Evolutionary conservation across 1,140 invertebrate genomes (phyloP).

Genomic region (Planococcus citri): DNA sequence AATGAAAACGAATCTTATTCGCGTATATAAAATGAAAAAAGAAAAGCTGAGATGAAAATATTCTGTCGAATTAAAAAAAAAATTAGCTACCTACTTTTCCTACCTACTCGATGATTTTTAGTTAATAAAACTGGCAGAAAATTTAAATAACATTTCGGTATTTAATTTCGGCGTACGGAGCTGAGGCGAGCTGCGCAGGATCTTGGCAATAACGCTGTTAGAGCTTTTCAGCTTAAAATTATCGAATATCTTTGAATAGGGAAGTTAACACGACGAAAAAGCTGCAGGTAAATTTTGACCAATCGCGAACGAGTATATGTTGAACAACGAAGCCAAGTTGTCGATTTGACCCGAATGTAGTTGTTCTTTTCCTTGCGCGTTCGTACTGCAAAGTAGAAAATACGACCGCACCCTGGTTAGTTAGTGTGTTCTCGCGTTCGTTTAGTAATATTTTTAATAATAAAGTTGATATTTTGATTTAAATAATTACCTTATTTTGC

Average conservation of each 20-base stretch:
- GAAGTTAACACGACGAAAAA: neutral
- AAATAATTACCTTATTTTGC: no score
- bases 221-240: constrained; percentile 3
- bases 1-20: no score
- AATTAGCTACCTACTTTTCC: neutral
- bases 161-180: neutral
- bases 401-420: constrained; percentile 5
- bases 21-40: no score
- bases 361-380: constrained; percentile 1
- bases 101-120: no score
- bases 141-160: neutral
- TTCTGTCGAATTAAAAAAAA: no score
- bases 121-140: neutral
- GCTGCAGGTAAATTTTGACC: constrained; percentile 1
- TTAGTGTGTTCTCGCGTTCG: constrained; percentile 5
- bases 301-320: constrained; percentile 6
- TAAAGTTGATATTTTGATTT: no score
- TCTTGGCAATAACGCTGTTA: neutral
- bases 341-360: constrained; percentile 6
- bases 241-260: constrained; percentile 7
- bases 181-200: neutral
- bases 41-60: no score
- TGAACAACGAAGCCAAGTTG: constrained; percentile 1
- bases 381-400: constrained; percentile 6
- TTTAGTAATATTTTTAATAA: neutral